Base-by-base conservation (phyloP, 2,113 vertebrate genomes). In the Mesocricetus auratus region DNA sequence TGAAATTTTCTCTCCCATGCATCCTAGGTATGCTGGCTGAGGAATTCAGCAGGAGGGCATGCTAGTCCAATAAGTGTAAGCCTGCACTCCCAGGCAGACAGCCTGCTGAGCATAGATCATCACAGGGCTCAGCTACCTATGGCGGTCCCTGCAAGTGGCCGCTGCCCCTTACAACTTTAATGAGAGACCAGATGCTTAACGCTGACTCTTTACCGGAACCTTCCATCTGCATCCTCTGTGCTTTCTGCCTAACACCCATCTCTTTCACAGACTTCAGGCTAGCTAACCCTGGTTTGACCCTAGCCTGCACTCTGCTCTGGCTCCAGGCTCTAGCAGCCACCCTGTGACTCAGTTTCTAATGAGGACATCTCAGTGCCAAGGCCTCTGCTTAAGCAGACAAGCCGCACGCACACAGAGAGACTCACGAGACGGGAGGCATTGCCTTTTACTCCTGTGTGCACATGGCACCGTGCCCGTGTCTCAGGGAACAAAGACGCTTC, bases 381-480 rank as follows among this genome's bases (percentile, higher is more conserved):
- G 74, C 22, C 33, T 86, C 60, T 3, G n/a, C 15, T 62, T 47
- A 45, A 53, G 36, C 0, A 22, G 26, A 81, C 47, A 50, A 64
- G 73, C 19, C 22, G 5, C 17, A 47, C 74, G 26, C 22, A 0
- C 39, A 50, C 86, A 53, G 71, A n/a, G n/a, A 33, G 31, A 75
- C 58, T 53, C 1, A 31, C 0, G 0, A 0, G 15, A 45, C 3
- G 1, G 0, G n/a, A 71, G 60, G 47, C 10, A 1, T 7, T 45
- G 15, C 13, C 31, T 36, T 15, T 29, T 60, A 26, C 22, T 45
- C 45, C 83, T 24, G 15, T 9, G 73, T 83, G 33, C 60, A 42
- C 42, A 29, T 1, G 0, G 45, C n/a, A 58, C 56, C 29, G 1
- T 42, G 0, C 17, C 53, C 15, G 42, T 8, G 6, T 36, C 73